Base-by-base conservation (phyloP, 2,888 invertebrate species). In the Vesta saturnalis region DNA sequence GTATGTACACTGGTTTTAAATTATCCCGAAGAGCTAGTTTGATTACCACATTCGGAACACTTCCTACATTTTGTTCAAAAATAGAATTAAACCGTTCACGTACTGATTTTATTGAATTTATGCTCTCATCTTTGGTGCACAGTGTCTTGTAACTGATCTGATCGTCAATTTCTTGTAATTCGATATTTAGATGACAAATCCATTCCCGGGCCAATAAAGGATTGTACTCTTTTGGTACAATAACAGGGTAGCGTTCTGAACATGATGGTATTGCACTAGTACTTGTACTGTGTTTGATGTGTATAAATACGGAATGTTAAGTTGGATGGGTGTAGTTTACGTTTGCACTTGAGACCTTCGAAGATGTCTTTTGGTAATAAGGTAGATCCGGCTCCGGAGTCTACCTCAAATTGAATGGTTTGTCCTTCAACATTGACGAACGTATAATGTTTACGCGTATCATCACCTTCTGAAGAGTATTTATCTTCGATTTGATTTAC, bases 131-230 rank as follows among this genome's bases (percentile, higher is more conserved):
- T 6, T 10, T 30, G 30, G 10, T 10, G 30, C 30, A 30, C 30
- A n/a, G n/a, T n/a, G n/a, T 30, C 30, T 30, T 30, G 30, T 30
- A 6, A 30, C 30, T 10, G 6, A 16, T 18, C 2, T 14, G 10
- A 10, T 19, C n/a, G 46, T 47, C 12, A n/a, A 12, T 4, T 10
- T 15, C 12, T 1, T 12, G 15, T 15, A 10, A 43, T 60, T 12
- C 64, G 15, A 55, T 49, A 56, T 67, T 56, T 15, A 75, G 60
- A 64, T 73, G 35, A 15, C 54, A 21, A 15, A 55, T 35, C 30
- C 54, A 55, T n/a, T 8, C 55, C 5, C 55, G 1, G 12, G 54
- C 62, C 39, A 55, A 19, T 1, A 55, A 8, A 5, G 62, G 19
- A 5, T 22, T 10, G 30, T 30, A 30, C 10, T 10, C 30, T 10